phyloP scores from a whole-genome alignment of 1,140 invertebrate species.

The Meloidogyne floridensis region DNA sequence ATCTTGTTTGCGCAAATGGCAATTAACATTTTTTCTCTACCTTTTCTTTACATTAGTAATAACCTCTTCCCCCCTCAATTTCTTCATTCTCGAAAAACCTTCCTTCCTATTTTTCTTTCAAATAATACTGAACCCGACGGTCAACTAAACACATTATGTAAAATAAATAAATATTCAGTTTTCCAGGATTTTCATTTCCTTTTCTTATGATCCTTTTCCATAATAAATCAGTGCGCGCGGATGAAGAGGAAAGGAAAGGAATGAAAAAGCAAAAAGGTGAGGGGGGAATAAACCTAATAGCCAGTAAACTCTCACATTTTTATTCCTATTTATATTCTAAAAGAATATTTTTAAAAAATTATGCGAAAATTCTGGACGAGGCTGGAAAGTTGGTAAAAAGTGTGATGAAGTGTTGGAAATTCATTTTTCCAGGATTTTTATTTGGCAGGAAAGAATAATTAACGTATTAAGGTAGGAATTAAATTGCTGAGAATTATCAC shows the following conservation, averaged over 20 bases:
- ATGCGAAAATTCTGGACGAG: neutral
- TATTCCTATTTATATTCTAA: neutral
- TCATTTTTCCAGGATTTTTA: no score
- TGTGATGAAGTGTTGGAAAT: neutral
- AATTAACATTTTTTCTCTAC: neutral
- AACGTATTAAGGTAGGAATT: no score
- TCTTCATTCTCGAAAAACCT: neutral
- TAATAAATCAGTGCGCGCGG: no score
- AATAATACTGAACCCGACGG: neutral
- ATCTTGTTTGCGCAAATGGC: constrained; percentile 6
- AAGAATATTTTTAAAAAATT: neutral
- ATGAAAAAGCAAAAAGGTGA: no score
- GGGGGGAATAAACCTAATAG: neutral
- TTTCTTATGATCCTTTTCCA: no score
- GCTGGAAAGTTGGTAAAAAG: neutral
- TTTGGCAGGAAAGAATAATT: no score
- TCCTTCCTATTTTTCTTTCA: neutral
- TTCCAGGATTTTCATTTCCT: no score
- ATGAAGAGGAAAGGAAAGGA: no score
- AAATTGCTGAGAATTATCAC: no score
- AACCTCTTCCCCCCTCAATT: neutral
- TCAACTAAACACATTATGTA: constrained; percentile 2
- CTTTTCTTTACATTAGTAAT: neutral
- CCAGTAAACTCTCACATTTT: neutral
- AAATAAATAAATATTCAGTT: no score